Evolutionary conservation across 2,797 vertebrate genomes (phyloP).

Genomic region (Cephalopachus bancanus): DNA sequence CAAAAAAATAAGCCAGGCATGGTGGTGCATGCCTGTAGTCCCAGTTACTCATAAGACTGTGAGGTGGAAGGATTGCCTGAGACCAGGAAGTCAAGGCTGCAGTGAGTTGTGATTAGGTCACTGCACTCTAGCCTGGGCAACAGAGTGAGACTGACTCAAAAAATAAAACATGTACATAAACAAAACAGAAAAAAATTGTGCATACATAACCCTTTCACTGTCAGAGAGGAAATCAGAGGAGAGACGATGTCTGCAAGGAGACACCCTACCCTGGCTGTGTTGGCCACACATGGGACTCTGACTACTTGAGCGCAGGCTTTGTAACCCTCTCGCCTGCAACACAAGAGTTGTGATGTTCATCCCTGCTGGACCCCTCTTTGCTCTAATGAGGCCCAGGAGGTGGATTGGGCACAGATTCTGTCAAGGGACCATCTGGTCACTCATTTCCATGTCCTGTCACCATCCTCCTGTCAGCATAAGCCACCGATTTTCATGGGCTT

Average conservation of each 20-base stretch:
- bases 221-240: neutral
- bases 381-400: neutral
- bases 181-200: neutral
- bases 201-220: neutral
- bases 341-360: neutral
- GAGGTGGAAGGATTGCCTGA: no score
- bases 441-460: neutral
- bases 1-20: no score
- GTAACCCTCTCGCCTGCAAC: neutral
- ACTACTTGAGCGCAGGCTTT: neutral
- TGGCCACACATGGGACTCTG: neutral
- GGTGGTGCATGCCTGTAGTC: no score
- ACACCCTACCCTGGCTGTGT: neutral
- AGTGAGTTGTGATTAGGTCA: no score
- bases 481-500: neutral
- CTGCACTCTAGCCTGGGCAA: no score
- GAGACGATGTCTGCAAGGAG: neutral
- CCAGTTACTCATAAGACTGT: no score
- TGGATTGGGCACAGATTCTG: neutral
- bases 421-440: neutral
- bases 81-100: no score
- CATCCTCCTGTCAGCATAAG: neutral
- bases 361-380: neutral
- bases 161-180: no score
- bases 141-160: no score